Evolutionary conservation across 2,797 vertebrate genomes (phyloP).

Genomic region (Arrhamphus sclerolepis): DNA sequence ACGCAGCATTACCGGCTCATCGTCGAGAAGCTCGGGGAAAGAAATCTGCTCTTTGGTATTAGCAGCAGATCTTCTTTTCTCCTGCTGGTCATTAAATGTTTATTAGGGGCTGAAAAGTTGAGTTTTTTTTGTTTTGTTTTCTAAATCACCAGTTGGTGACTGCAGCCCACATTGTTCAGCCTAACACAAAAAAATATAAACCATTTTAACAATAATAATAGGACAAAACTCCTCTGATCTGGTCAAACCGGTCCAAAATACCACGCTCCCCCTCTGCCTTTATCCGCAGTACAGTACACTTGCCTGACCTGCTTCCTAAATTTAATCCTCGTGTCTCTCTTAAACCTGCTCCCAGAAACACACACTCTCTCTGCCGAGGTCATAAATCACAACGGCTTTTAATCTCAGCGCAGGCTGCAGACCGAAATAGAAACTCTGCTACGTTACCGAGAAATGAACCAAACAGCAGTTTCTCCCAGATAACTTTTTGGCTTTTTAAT

Average conservation of each 20-base stretch:
- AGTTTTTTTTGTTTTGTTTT: too few species aligned
- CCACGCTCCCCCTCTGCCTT: background rate
- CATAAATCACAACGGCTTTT: conserved; percentile 68
- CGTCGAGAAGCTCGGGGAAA: too few species aligned
- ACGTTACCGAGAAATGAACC: conserved; percentile 36
- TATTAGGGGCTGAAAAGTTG: background rate
- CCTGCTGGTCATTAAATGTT: background rate
- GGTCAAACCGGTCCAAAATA: background rate
- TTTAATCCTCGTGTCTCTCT: conserved; percentile 22
- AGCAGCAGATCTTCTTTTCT: too few species aligned
- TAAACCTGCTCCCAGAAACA: conserved; percentile 32
- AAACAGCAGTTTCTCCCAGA: conserved; percentile 40
- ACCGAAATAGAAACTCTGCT: conserved; percentile 28
- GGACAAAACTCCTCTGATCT: background rate
- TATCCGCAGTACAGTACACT: conserved; percentile 1
- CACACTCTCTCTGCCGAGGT: conserved; percentile 14
- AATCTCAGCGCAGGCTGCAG: conserved; percentile 37
- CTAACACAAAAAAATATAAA: too few species aligned
- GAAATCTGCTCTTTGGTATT: too few species aligned
- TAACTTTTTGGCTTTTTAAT: conserved; percentile 10
- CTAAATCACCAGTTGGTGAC: too few species aligned
- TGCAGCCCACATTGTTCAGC: too few species aligned
- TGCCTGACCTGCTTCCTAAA: conserved; percentile 33
- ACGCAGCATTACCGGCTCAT: too few species aligned
- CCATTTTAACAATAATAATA: background rate